A percentile compares a stretch with the other conserved stretches of the same genome.
phyloP scores from a whole-genome alignment of 2,113 vertebrate species.

The Anarrhichthys ocellatus region DNA sequence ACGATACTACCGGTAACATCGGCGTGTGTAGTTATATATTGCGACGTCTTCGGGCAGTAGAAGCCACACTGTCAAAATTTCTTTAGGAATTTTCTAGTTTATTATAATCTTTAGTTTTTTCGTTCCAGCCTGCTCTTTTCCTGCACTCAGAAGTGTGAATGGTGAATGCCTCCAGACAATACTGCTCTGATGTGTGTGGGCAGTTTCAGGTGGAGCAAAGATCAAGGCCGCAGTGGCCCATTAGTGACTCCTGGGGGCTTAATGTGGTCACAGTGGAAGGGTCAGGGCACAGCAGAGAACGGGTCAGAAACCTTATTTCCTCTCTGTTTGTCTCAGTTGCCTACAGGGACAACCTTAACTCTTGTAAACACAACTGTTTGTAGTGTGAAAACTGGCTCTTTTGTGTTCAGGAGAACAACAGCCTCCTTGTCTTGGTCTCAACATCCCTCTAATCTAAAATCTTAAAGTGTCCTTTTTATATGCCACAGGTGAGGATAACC shows the following conservation, averaged over 20 bases:
- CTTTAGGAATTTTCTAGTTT: too few relatives aligned
- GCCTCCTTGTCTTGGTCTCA: neutral
- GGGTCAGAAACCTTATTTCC: constrained; percentile 6
- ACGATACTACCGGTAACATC: too few relatives aligned
- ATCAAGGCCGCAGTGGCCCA: neutral
- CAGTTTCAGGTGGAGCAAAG: constrained; percentile 5
- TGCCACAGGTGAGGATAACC: neutral
- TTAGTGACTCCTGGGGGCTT: constrained; percentile 1
- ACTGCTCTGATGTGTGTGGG: neutral
- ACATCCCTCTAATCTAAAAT: neutral
- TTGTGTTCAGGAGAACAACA: neutral
- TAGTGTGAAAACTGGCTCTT: neutral
- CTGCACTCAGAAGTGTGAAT: neutral
- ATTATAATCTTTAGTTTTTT: neutral
- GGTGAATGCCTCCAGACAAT: neutral
- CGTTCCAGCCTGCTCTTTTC: neutral
- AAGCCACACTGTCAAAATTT: too few relatives aligned
- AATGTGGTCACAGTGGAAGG: neutral
- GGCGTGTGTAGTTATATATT: too few relatives aligned
- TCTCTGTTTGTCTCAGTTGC: neutral
- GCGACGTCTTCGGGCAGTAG: too few relatives aligned
- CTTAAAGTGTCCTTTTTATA: neutral
- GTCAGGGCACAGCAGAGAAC: neutral
- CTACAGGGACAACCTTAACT: neutral
- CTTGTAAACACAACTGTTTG: neutral